Percentiles rank a stretch among this genome's conserved stretches.
Evolutionary conservation across 2,113 vertebrate genomes (phyloP).

Genomic region (Thalassarche chlororhynchos): DNA sequence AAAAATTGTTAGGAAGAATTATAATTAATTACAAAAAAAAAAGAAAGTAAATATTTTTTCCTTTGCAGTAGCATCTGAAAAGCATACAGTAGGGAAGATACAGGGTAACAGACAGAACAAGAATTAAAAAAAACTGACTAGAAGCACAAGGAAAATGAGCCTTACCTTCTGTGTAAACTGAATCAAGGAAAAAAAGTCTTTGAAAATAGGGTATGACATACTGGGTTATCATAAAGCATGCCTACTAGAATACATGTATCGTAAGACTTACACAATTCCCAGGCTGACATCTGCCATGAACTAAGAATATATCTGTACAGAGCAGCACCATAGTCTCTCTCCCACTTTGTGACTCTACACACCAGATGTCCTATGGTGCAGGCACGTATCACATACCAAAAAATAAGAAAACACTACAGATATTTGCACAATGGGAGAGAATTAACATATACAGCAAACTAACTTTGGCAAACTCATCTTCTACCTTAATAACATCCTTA

Average conservation of each 20-base stretch:
- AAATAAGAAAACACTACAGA: background rate
- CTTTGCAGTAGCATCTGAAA: background rate
- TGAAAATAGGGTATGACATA: background rate
- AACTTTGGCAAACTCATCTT: background rate
- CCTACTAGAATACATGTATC: background rate
- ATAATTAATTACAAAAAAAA: background rate
- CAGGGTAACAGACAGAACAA: rapidly evolving
- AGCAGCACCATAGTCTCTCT: background rate
- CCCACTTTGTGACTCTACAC: background rate
- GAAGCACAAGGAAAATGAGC: background rate
- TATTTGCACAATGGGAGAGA: background rate
- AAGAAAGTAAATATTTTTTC: background rate
- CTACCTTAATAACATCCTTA: background rate
- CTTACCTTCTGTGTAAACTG: background rate
- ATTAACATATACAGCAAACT: background rate
- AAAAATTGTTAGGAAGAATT: background rate
- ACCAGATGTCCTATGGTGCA: background rate
- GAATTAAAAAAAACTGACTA: background rate
- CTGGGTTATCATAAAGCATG: background rate
- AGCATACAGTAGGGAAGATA: background rate
- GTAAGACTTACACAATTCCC: background rate
- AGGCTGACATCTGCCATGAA: background rate
- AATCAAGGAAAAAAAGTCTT: background rate
- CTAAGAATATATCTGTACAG: background rate
- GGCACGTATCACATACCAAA: background rate